Base-by-base conservation (phyloP, 2,888 invertebrate genomes). In the Nasonovia ribisnigri region DNA sequence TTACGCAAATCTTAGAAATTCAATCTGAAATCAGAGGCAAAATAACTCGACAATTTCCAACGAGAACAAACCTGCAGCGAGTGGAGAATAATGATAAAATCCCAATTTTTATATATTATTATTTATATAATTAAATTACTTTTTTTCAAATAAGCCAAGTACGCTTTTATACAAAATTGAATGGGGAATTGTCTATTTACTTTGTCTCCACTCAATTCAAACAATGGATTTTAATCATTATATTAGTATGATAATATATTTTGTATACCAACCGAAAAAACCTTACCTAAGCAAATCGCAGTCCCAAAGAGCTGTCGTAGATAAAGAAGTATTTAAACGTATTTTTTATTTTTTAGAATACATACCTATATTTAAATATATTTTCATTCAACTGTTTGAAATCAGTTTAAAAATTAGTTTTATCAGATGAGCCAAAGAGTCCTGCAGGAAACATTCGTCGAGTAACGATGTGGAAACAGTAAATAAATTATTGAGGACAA, bases 281-380 rank as follows among this genome's bases (percentile, higher is more conserved):
- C 16, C n/a, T 16, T 67, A 13, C 1, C 67, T 67, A 67, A n/a
- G n/a, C 13, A n/a, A 67, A 67, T 67, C 11, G 13, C 13, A 5
- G 13, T 67, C 67, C n/a, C 13, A 4, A 13, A n/a, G 13, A 67
- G 5, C n/a, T 67, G 5, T 67, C 5, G 16, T 67, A 67, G n/a
- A 67, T 67, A 67, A 29, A 4, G 29, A n/a, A 29, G 13, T 67
- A 67, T 60, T n/a, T 60, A 29, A n/a, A 60, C n/a, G 2, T 67
- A 67, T 67, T 67, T 67, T n/a, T 67, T 67, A 67, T 60, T 67
- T 67, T 67, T 67, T 67, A 67, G 29, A n/a, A n/a, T 60, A 60
- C 29, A 67, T 11, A 10, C 46, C 46, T 46, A 46, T 10, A 10
- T 67, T 67, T n/a, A 67, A 11, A n/a, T 13, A n/a, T 0, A n/a